Evolutionary conservation across 2,888 invertebrate species (phyloP), one percentile per base, ranked within the genome.

Genomic region (Pheosia tremula): DNA sequence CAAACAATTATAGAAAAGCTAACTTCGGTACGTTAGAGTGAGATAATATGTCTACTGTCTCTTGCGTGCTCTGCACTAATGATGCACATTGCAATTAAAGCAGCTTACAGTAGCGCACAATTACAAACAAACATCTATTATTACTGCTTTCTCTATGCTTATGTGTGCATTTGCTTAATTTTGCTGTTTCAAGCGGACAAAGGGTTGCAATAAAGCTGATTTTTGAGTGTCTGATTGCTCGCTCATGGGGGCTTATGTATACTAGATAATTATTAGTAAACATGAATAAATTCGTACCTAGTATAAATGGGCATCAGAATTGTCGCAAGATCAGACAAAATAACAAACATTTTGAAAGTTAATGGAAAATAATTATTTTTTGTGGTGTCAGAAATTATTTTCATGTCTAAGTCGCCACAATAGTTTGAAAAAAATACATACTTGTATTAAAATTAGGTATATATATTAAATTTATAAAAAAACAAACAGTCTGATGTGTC

Each of bases 31-130:
- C 69, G 71, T 65, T 43, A 45, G 68, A 74, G 59, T 47, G 66
- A 62, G 69, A 71, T 5, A 49, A 57, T 45, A 37, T 47, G 52
- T 60, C 24, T 57, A 63, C 61, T 55, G 52, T 72, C 74, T 62
- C 71, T 62, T 67, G 55, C 56, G 69, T 74, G 65, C 62, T 47
- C 39, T 66, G 72, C 75, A 78, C 81, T 86, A 86, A 84, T 84
- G 82, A 85, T 83, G 80, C 82, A 82, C 76, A 78, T 74, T 82
- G 84, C 80, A 87, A 87, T 87, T 86, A 85, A 78, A 77, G 77
- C 77, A 81, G 81, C 78, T 81, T 79, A 82, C 74, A 57, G 63
- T 54, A 55, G 71, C 66, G 73, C 72, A 77, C 77, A 82, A 82
- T 83, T 80, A 81, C 76, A 77, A 82, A 82, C 77, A 76, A 71